These are phyloP conservation scores for Nomada fabriciana DNA, from an alignment of 2,888 invertebrate species.

Conservation along the genomic window DNA sequence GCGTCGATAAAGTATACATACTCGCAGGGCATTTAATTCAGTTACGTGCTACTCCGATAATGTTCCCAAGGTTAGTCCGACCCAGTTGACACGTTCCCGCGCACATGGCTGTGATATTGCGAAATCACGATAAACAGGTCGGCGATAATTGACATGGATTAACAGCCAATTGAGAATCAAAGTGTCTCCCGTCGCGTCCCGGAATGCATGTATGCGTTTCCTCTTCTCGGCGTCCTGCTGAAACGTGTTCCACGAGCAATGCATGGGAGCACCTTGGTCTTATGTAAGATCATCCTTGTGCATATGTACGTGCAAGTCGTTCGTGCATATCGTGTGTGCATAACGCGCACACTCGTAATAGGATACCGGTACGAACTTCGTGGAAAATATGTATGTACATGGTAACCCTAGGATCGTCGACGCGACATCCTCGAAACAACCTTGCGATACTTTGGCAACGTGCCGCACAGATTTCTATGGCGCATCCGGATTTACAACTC, in stretches of 20 bases:
- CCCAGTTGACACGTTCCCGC: constrained; percentile 59
- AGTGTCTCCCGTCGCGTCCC: constrained; percentile 29
- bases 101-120: constrained; percentile 48
- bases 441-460: background rate
- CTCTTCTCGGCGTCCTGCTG: constrained; percentile 29
- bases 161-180: constrained; percentile 63
- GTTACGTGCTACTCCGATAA: constrained; percentile 41
- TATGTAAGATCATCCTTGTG: constrained; percentile 32
- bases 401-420: background rate
- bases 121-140: constrained; percentile 64
- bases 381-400: constrained; percentile 7
- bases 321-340: constrained; percentile 1
- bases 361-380: constrained; percentile 58
- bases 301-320: background rate
- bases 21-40: constrained; percentile 29
- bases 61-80: constrained; percentile 58
- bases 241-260: constrained; percentile 15
- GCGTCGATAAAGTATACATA: constrained; percentile 2
- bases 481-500: background rate
- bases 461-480: background rate
- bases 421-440: constrained; percentile 11
- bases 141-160: constrained; percentile 68
- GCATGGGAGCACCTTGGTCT: constrained; percentile 26
- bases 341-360: constrained; percentile 33
- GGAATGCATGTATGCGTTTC: constrained; percentile 40